Evolutionary conservation across 1,140 invertebrate genomes (phyloP).

Genomic region (Cydia splendana): DNA sequence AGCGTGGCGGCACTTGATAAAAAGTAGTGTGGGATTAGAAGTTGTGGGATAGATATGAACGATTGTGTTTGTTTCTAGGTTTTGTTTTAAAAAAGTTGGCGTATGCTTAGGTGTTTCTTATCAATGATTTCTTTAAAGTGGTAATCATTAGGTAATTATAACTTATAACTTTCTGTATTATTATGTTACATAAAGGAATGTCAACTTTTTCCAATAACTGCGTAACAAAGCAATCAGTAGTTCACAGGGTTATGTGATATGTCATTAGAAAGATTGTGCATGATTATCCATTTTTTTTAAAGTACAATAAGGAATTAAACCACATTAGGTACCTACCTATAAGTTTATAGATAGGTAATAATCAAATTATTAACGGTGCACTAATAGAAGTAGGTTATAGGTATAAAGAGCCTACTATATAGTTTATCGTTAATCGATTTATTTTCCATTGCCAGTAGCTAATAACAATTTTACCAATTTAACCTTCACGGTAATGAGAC

Average conservation of each 20-base stretch:
- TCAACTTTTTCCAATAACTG: background rate
- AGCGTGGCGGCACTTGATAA: constrained; percentile 10
- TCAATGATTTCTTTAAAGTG: no score
- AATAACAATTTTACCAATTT: background rate
- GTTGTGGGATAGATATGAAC: background rate
- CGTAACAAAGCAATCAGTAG: background rate
- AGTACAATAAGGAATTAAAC: no score
- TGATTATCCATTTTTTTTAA: no score
- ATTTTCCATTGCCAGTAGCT: background rate
- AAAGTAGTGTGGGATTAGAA: background rate
- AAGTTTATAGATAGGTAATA: background rate
- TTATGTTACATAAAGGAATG: no score
- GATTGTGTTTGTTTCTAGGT: background rate
- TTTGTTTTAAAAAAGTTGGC: background rate
- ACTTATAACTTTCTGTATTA: no score
- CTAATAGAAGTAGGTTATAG: background rate
- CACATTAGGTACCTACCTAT: no score
- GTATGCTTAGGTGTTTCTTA: no score
- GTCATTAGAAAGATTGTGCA: background rate
- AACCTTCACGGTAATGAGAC: background rate
- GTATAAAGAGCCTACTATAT: background rate
- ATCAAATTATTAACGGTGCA: background rate
- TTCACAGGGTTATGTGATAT: background rate
- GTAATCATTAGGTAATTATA: no score
- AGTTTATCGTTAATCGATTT: background rate